Conservation (phyloP, 1,140 invertebrate genomes). For the Lasioglossum albipes region DNA sequence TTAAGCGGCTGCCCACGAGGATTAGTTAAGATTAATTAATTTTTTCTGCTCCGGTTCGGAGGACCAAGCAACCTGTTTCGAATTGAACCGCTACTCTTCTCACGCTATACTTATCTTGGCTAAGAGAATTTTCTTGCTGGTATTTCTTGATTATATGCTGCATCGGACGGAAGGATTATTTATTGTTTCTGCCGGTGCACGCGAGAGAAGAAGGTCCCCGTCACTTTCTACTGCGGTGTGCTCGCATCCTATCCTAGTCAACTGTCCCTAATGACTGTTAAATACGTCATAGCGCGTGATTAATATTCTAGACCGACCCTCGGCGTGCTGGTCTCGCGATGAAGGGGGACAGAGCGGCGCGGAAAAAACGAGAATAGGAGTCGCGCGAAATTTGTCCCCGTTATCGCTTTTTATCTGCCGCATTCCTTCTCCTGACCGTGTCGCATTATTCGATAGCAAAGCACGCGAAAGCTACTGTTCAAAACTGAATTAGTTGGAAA, state of each 20-base stretch:
- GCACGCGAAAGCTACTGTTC: too few species aligned
- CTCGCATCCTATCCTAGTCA: slow-evolving; percentile 35
- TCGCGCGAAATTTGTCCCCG: background rate
- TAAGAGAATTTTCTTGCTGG: background rate
- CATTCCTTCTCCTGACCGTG: background rate
- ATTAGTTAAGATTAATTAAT: too few species aligned
- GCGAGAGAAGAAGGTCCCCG: slow-evolving; percentile 1
- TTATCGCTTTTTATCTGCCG: background rate
- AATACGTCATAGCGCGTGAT: slow-evolving; percentile 59
- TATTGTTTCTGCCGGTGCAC: slow-evolving; percentile 40
- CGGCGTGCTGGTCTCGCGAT: background rate
- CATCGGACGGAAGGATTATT: slow-evolving; percentile 18
- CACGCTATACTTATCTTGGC: background rate
- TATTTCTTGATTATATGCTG: slow-evolving; percentile 6
- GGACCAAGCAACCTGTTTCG: background rate
- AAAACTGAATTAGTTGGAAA: too few species aligned
- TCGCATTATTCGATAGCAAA: too few species aligned
- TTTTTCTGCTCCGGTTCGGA: too few species aligned
- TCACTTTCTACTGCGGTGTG: slow-evolving; percentile 46
- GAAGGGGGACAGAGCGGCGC: background rate
- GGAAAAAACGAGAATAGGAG: background rate
- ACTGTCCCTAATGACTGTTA: slow-evolving; percentile 55
- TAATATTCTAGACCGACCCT: slow-evolving; percentile 51
- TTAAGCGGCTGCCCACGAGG: too few species aligned
- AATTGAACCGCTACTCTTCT: background rate